A percentile compares a stretch with the other conserved stretches of the same genome.
These are phyloP conservation scores for Pseudochromis fuscus DNA, from an alignment of 2,797 vertebrate species.

Conservation along the genomic window DNA sequence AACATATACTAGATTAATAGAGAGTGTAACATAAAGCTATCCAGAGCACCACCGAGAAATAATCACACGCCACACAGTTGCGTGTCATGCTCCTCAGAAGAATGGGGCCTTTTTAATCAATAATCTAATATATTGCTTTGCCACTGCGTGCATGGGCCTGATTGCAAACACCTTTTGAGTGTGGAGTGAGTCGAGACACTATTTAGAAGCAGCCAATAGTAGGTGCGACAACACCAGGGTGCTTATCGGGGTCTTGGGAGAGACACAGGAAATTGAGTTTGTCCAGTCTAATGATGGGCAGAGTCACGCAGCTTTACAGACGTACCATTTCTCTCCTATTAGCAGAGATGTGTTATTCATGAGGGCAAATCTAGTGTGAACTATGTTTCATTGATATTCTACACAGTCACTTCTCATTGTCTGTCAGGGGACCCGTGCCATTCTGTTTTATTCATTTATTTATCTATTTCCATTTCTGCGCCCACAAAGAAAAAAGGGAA, in stretches of 20 bases:
- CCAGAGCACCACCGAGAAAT: neutral
- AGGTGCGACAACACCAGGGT: conserved; percentile 61
- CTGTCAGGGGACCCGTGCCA: conserved; percentile 74
- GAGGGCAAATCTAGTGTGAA: conserved; percentile 87
- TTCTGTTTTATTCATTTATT: conserved; percentile 82
- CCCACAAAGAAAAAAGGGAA: conserved; percentile 49
- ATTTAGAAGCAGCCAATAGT: conserved; percentile 67
- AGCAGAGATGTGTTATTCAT: conserved; percentile 88
- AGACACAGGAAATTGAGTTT: conserved; percentile 87
- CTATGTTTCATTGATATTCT: conserved; percentile 87
- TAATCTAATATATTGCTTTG: conserved; percentile 43
- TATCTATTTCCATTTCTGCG: conserved; percentile 74
- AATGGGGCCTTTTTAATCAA: conserved; percentile 34
- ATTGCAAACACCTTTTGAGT: conserved; percentile 64
- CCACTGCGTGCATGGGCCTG: conserved; percentile 39
- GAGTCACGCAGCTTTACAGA: conserved; percentile 78
- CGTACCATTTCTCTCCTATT: conserved; percentile 83
- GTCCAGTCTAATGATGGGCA: conserved; percentile 84
- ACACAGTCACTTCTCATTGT: conserved; percentile 75
- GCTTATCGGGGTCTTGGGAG: conserved; percentile 81
- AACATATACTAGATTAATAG: neutral
- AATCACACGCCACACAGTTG: neutral
- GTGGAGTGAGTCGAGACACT: conserved; percentile 48
- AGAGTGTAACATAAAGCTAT: neutral
- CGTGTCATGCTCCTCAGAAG: neutral